Percentiles rank a stretch among this genome's conserved stretches.
These are phyloP conservation scores for Otus sunia DNA, from an alignment of 2,113 vertebrate species.

Conservation along the genomic window DNA sequence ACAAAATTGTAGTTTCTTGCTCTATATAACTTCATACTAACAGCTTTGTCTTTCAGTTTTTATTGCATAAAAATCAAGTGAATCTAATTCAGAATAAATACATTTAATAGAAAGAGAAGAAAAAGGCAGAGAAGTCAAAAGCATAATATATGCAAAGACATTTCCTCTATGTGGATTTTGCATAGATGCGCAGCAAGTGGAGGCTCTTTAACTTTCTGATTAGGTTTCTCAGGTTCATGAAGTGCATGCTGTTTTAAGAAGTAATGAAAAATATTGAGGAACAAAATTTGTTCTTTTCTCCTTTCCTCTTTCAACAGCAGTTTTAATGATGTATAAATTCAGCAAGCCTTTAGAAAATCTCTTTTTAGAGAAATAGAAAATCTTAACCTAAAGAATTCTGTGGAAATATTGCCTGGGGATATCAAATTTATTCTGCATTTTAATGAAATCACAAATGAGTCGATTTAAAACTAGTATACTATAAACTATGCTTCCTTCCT, in stretches of 20 bases:
- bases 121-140: not conserved
- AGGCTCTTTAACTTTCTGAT: not conserved
- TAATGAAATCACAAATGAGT: conserved; percentile 65
- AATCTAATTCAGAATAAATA: not conserved
- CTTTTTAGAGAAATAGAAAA: conserved; percentile 7
- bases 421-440: conserved; percentile 55
- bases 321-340: conserved; percentile 28
- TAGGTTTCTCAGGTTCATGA: not conserved
- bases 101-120: not conserved
- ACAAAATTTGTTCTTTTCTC: not conserved
- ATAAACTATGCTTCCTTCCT: conserved; percentile 48
- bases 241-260: not conserved
- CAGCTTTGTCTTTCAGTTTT: not conserved
- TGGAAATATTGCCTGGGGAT: conserved; percentile 47
- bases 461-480: conserved; percentile 49
- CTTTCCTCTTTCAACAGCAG: not conserved
- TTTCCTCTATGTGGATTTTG: not conserved
- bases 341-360: conserved; percentile 6
- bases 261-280: not conserved
- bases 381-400: conserved; percentile 26
- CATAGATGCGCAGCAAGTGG: not conserved
- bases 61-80: not conserved
- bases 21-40: not conserved
- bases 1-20: not conserved
- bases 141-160: not conserved